These are phyloP conservation scores for Microcebus ravelobensis DNA, from an alignment of 2,113 vertebrate species.

Conservation along the genomic window DNA sequence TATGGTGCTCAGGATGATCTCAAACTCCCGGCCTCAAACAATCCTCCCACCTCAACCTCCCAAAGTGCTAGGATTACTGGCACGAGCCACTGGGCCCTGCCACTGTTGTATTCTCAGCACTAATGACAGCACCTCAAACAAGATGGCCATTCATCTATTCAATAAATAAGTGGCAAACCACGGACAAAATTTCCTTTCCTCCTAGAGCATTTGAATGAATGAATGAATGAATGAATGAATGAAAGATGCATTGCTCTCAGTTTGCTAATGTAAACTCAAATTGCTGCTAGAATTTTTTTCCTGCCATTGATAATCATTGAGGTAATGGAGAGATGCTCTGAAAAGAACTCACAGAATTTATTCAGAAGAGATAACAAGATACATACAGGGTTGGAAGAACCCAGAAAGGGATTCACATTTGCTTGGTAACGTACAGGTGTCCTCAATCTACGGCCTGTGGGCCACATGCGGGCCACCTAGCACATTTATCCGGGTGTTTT, in stretches of 20 bases:
- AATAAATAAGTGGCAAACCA: background rate
- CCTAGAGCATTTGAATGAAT: background rate
- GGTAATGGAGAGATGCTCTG: background rate
- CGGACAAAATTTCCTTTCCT: background rate
- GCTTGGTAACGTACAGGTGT: background rate
- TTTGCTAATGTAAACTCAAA: background rate
- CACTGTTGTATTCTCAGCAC: background rate
- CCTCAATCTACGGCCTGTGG: too few species aligned
- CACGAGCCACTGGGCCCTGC: too few species aligned
- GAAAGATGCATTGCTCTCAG: background rate
- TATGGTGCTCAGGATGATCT: too few species aligned
- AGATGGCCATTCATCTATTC: background rate
- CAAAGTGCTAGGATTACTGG: too few species aligned
- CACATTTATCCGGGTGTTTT: too few species aligned
- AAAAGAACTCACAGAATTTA: conserved; percentile 11
- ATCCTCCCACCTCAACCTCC: too few species aligned
- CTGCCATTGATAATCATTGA: background rate
- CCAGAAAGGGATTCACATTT: background rate
- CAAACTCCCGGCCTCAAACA: too few species aligned
- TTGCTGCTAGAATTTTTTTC: background rate
- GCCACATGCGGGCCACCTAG: too few species aligned
- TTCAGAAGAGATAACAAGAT: background rate
- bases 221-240: background rate
- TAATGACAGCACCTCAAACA: background rate
- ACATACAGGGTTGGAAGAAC: background rate